A percentile compares a stretch with the other conserved stretches of the same genome.
These are phyloP conservation scores for Oceanodroma leucorhoa DNA, from an alignment of 2,797 vertebrate genomes.

Conservation along the genomic window DNA sequence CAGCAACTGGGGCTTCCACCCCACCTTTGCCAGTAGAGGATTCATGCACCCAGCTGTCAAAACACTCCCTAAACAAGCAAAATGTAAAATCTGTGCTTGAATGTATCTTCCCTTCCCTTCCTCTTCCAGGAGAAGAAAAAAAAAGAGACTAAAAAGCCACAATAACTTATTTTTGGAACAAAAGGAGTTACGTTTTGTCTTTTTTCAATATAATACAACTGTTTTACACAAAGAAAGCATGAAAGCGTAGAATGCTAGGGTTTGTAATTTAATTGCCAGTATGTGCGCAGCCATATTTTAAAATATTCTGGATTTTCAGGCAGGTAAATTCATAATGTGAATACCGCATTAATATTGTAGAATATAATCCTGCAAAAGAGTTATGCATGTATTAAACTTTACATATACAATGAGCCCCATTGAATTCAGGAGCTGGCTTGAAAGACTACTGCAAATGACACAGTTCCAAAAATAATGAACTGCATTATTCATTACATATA, in stretches of 20 bases:
- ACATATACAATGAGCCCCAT: slow-evolving; percentile 55
- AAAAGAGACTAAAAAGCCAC: background rate
- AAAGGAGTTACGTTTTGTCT: background rate
- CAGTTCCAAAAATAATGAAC: slow-evolving; percentile 66
- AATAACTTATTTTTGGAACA: background rate
- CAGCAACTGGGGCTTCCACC: background rate
- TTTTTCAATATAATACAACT: background rate
- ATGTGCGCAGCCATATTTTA: background rate
- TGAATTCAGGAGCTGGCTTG: slow-evolving; percentile 61
- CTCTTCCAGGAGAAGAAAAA: background rate
- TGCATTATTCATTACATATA: slow-evolving; percentile 54
- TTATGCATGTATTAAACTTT: slow-evolving; percentile 43
- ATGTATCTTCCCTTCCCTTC: background rate
- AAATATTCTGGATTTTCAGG: slow-evolving; percentile 20
- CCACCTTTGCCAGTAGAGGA: background rate
- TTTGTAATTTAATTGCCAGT: slow-evolving; percentile 5
- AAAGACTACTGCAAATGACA: slow-evolving; percentile 56
- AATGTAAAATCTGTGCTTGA: background rate
- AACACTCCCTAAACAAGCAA: background rate
- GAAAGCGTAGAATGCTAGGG: background rate
- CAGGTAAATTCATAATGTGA: slow-evolving; percentile 52
- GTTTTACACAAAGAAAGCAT: background rate
- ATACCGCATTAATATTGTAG: slow-evolving; percentile 31
- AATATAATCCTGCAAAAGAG: slow-evolving; percentile 30
- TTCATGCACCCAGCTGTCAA: background rate